Conservation (phyloP, 2,113 vertebrate species). For the Micronycteris hirsuta region DNA sequence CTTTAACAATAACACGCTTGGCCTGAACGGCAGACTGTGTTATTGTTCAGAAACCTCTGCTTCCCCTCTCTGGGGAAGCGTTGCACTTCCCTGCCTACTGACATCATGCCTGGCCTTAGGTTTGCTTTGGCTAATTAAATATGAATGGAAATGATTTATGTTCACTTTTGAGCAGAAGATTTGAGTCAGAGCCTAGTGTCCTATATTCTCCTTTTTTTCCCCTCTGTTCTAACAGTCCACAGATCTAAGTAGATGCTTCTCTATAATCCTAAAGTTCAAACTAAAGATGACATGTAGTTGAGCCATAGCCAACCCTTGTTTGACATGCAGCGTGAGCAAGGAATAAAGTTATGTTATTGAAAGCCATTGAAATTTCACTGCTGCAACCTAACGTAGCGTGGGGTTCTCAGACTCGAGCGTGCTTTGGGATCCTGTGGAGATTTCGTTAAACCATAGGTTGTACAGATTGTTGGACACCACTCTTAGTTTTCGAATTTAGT, state of each 20-base stretch:
- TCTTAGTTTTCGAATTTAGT: not conserved
- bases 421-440: not conserved
- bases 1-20: not conserved
- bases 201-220: not conserved
- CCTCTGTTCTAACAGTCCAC: not conserved
- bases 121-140: constrained; percentile 34
- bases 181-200: constrained; percentile 7
- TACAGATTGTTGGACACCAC: not conserved
- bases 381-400: not conserved
- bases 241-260: not conserved
- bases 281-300: not conserved
- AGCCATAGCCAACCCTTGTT: not conserved
- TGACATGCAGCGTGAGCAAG: not conserved
- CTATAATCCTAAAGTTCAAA: not conserved
- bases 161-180: constrained; percentile 12
- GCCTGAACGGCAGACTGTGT: not conserved
- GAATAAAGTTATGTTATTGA: not conserved
- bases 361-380: not conserved
- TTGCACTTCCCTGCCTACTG: not conserved
- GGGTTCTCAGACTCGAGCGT: not conserved
- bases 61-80: not conserved
- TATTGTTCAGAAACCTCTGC: not conserved
- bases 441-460: not conserved
- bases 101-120: not conserved
- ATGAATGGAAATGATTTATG: not conserved